A percentile compares a stretch with the other conserved stretches of the same genome.
These are phyloP conservation scores for Luehdorfia chinensis DNA, from an alignment of 1,140 invertebrate genomes.

Conservation along the genomic window DNA sequence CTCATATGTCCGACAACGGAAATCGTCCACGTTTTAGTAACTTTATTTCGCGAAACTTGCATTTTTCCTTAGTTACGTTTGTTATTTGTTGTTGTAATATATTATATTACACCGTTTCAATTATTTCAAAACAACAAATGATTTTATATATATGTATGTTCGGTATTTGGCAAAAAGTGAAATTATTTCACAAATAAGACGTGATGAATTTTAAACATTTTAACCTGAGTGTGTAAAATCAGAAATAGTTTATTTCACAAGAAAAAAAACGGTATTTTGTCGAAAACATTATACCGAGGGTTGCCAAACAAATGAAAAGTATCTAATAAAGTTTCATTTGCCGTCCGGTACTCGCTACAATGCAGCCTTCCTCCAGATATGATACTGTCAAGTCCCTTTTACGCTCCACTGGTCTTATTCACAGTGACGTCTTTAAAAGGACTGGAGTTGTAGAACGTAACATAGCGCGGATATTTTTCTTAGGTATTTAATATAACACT, in stretches of 20 bases:
- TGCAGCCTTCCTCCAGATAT: constrained; percentile 42
- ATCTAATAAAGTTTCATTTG: constrained; percentile 71
- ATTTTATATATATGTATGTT: no score
- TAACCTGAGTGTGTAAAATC: no score
- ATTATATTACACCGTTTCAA: no score
- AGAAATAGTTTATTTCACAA: no score
- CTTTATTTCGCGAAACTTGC: constrained; percentile 49
- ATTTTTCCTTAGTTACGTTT: constrained; percentile 39
- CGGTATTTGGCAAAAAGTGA: no score
- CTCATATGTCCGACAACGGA: constrained; percentile 48
- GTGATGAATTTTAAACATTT: no score
- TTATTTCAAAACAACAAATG: no score
- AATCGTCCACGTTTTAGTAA: constrained; percentile 60
- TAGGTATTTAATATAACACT: no score
- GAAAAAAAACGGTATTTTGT: no score
- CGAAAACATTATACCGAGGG: no score
- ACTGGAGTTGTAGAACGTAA: constrained; percentile 18
- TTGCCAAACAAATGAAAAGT: constrained; percentile 44
- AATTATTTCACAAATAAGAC: no score
- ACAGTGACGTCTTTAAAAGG: constrained; percentile 46
- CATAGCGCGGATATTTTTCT: no score
- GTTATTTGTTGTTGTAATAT: constrained; percentile 13
- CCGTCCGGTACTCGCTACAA: constrained; percentile 38
- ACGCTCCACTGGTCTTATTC: constrained; percentile 59
- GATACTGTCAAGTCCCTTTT: constrained; percentile 58